Percentiles rank a stretch among this genome's conserved stretches.
Conservation (phyloP, 2,797 vertebrate species). For the Trachurus trachurus region DNA sequence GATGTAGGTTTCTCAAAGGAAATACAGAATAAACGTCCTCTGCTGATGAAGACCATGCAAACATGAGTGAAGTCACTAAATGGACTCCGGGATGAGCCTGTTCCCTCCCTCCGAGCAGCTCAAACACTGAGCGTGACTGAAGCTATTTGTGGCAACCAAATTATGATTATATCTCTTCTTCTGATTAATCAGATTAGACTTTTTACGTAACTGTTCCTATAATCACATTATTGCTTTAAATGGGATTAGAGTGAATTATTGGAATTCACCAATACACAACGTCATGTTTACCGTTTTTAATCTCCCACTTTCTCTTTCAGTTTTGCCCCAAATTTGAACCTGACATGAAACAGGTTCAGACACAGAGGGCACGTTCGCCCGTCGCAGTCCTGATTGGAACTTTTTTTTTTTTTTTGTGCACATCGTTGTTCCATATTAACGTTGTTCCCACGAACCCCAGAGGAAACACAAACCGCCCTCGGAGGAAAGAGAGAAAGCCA, state of each 20-base stretch:
- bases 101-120: not conserved
- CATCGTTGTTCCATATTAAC: not conserved
- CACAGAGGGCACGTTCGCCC: not conserved
- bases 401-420: not conserved
- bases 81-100: not conserved
- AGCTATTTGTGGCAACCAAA: not conserved
- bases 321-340: not conserved
- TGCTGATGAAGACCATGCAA: not conserved
- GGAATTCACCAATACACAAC: not conserved
- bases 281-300: constrained; percentile 10
- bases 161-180: constrained; percentile 17
- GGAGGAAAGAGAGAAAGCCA: constrained; percentile 28
- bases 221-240: constrained; percentile 43
- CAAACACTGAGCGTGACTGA: not conserved
- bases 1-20: not conserved
- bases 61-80: not conserved
- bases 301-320: not conserved
- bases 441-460: constrained; percentile 54
- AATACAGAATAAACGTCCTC: not conserved
- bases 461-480: constrained; percentile 55
- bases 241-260: constrained; percentile 34
- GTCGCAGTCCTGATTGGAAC: not conserved
- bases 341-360: not conserved
- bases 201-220: constrained; percentile 33
- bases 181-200: constrained; percentile 41